Evolutionary conservation across 2,113 vertebrate species (phyloP).

Genomic region (Eptesicus fuscus): DNA sequence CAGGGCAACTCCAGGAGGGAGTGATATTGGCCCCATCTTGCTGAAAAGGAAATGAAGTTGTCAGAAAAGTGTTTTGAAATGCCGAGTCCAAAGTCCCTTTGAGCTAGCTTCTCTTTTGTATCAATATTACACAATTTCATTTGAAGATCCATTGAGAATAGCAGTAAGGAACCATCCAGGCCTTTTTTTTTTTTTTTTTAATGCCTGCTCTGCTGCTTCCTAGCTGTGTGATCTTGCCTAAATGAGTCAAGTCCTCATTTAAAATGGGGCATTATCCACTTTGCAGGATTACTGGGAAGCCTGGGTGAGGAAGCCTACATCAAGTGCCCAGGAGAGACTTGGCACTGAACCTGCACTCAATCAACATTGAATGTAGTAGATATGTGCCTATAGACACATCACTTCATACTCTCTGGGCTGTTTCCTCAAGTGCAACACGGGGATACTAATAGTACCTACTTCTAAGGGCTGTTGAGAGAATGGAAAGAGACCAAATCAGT

Average conservation of each 20-base stretch:
- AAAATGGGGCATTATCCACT: background rate
- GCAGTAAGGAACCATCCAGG: background rate
- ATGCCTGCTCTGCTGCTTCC: background rate
- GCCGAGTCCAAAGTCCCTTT: background rate
- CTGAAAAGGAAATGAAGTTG: background rate
- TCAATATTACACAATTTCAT: background rate
- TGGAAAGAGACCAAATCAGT: background rate
- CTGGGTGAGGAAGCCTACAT: background rate
- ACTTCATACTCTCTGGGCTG: background rate
- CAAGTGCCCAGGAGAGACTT: background rate
- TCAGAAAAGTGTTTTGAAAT: background rate
- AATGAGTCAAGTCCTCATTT: background rate
- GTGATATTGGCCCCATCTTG: background rate
- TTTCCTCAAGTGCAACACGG: background rate
- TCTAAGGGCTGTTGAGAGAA: background rate
- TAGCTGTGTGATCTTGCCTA: background rate
- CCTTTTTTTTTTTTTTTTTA: background rate
- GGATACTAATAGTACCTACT: background rate
- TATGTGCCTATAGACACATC: background rate
- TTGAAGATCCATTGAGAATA: background rate
- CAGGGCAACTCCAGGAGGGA: background rate
- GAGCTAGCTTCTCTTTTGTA: background rate
- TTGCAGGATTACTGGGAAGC: background rate
- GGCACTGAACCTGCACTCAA: background rate
- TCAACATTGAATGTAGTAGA: background rate